Conservation (phyloP, 2,113 vertebrate species). For the Capreolus pygargus region DNA sequence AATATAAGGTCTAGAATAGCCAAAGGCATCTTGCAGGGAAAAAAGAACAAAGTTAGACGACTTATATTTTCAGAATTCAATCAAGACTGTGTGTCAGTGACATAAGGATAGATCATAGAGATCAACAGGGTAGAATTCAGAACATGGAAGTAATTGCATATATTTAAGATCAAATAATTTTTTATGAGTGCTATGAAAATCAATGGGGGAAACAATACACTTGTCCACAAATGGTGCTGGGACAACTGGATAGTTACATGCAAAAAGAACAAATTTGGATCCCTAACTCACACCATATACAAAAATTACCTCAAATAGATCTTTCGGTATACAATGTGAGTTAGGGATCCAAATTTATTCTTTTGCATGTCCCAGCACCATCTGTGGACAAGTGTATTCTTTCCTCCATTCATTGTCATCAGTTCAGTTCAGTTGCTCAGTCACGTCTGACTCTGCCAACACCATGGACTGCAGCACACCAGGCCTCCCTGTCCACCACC, state of each 20-base stretch:
- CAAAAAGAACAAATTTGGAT: background rate
- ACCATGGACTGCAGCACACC: background rate
- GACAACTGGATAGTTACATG: background rate
- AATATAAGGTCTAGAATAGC: background rate
- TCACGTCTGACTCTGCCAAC: background rate
- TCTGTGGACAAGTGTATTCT: background rate
- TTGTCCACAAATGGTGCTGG: background rate
- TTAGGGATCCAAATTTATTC: background rate
- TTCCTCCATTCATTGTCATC: background rate
- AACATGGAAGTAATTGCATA: background rate
- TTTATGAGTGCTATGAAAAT: background rate
- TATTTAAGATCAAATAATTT: background rate
- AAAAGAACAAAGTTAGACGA: background rate
- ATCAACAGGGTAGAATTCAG: background rate
- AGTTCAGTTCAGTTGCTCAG: background rate
- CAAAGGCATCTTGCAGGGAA: background rate
- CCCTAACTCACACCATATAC: background rate
- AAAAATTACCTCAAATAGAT: background rate
- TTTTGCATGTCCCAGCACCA: background rate
- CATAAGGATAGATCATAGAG: background rate
- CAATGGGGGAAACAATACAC: background rate
- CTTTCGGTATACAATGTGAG: background rate
- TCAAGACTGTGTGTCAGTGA: background rate
- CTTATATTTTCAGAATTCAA: background rate
- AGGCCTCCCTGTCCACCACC: background rate